Evolutionary conservation across 2,797 vertebrate genomes (phyloP).

Genomic region (Pteronotus mesoamericanus): DNA sequence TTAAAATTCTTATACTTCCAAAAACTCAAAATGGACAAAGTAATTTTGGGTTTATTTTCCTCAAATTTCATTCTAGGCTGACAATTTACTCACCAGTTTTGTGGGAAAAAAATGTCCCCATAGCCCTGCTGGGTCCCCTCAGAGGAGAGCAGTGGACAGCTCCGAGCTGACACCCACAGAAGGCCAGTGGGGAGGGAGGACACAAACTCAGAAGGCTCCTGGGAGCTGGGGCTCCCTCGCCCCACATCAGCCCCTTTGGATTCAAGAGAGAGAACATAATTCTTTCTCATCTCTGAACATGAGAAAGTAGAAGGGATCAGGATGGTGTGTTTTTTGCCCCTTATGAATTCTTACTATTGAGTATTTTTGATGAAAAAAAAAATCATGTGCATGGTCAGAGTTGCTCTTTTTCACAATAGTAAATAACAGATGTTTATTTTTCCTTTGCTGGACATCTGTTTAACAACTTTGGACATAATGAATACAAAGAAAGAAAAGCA

Average conservation of each 20-base stretch:
- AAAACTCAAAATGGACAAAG: neutral
- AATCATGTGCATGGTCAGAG: neutral
- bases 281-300: neutral
- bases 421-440: conserved; percentile 36
- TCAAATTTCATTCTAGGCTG: neutral
- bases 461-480: neutral
- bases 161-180: neutral
- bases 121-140: neutral
- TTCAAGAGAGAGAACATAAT: neutral
- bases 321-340: neutral
- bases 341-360: neutral
- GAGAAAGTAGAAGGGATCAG: neutral
- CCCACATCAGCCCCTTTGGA: neutral
- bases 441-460: neutral
- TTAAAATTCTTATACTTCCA: neutral
- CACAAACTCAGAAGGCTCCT: neutral
- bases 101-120: neutral
- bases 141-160: neutral
- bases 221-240: neutral
- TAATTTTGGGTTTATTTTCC: neutral
- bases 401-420: neutral
- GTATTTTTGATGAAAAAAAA: neutral
- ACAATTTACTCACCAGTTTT: neutral
- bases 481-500: neutral
- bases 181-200: neutral